These are phyloP conservation scores for Abramis brama DNA, from an alignment of 2,113 vertebrate genomes.

Conservation along the genomic window DNA sequence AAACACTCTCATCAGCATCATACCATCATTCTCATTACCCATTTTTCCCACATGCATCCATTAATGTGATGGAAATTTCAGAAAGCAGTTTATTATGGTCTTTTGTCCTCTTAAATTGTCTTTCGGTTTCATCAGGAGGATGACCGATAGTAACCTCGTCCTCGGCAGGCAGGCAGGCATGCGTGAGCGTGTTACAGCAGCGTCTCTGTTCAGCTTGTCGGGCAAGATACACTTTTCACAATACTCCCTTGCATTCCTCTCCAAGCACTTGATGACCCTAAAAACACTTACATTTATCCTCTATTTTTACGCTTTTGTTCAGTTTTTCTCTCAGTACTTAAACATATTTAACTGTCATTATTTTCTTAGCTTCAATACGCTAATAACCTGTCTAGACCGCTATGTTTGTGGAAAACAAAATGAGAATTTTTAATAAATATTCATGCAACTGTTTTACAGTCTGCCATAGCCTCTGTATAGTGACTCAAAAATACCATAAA, in stretches of 20 bases:
- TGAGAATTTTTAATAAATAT: not conserved
- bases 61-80: not conserved
- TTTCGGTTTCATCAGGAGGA: conserved; percentile 37
- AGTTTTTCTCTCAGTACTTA: not conserved
- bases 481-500: too few relatives aligned
- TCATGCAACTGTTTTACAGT: not conserved
- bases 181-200: conserved; percentile 19
- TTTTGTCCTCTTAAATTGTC: not conserved
- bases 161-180: not conserved
- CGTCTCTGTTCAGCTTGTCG: not conserved
- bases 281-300: not conserved
- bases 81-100: conserved; percentile 10
- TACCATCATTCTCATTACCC: not conserved
- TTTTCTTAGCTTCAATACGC: not conserved
- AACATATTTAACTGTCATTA: not conserved
- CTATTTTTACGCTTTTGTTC: not conserved
- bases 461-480: too few relatives aligned
- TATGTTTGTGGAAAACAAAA: not conserved
- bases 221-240: not conserved
- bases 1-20: not conserved
- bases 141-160: conserved; percentile 69
- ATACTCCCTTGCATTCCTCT: not conserved
- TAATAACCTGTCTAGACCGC: not conserved
- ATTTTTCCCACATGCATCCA: not conserved
- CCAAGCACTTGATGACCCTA: not conserved